Conservation (phyloP, 2,113 vertebrate genomes). For the Phaethon lepturus region DNA sequence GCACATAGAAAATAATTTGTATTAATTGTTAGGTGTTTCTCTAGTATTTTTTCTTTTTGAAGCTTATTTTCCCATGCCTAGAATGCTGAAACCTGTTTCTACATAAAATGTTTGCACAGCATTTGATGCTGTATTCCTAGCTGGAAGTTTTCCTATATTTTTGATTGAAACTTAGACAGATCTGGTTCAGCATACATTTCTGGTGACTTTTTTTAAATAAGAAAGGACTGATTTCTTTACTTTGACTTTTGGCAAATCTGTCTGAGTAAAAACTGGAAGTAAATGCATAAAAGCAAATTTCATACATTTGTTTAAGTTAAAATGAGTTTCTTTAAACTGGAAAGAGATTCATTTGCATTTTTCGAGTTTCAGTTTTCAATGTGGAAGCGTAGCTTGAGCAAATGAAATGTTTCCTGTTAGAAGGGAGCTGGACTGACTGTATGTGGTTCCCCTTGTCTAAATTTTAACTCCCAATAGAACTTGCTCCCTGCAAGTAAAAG, state of each 20-base stretch:
- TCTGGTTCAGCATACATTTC: constrained; percentile 22
- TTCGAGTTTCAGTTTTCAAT: not conserved
- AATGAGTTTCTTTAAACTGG: not conserved
- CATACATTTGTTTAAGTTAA: not conserved
- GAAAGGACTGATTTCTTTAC: not conserved
- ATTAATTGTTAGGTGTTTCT: not conserved
- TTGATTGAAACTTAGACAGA: constrained; percentile 14
- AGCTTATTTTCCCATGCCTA: not conserved
- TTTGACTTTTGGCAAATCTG: not conserved
- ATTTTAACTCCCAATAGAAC: not conserved
- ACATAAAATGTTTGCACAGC: not conserved
- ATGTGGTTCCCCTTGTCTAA: not conserved
- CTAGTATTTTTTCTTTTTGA: not conserved
- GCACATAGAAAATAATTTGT: not conserved
- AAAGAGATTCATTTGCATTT: not conserved
- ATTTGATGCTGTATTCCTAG: not conserved
- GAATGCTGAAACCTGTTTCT: not conserved
- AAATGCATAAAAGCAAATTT: not conserved
- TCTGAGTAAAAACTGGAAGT: not conserved
- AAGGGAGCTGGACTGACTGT: not conserved
- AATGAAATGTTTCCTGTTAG: not conserved
- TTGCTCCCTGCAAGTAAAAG: not conserved
- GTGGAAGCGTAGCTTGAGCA: not conserved
- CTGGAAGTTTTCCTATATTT: not conserved
- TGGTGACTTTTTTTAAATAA: not conserved